Base-by-base conservation (phyloP, 2,797 vertebrate genomes). In the Hypotaenidia okinawae region DNA sequence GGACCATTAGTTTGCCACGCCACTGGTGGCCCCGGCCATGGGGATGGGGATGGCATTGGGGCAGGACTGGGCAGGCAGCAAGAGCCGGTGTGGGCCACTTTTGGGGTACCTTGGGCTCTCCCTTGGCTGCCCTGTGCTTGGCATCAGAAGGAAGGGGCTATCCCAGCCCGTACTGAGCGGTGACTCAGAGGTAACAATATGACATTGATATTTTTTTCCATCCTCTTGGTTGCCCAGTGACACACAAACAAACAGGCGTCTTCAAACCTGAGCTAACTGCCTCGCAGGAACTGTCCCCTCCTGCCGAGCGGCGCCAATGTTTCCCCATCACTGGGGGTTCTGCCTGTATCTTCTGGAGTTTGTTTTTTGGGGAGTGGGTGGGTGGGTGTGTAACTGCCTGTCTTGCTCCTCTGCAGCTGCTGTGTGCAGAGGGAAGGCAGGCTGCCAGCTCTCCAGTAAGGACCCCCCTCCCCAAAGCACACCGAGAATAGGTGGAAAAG, bases 111-210 rank as follows among this genome's bases (percentile, higher is more conserved):
- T 23, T 2, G 0, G 32, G 39, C 61, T n/a, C 17, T 84, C 51
- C 69, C 35, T 17, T 0, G 0, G 14, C 54, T 1, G 1, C 58
- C 28, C 66, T 5, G 0, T 3, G 8, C 81, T 47, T 2, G 2
- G 41, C 4, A 5, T 68, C 1, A 2, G 57, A 76, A 81, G 75
- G 61, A 57, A 22, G 0, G 2, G 89, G 84, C 45, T 76, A 37
- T 45, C 77, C 49, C 45, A 3, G 13, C 72, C 86, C 3, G 52
- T 35, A 54, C 68, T 7, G 64, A 77, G 88, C 1, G 0, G 82
- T 96, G 94, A 96, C 87, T 96, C 95, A 93, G 11, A 80, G 77
- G 91, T 88, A 91, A 95, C 95, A 91, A 88, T 86, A n/a, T 57
- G 82, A 73, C 91, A 94, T 84, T 84, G 94, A 83, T 68, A 33